A percentile compares a stretch with the other conserved stretches of the same genome.
phyloP scores from a whole-genome alignment of 2,113 vertebrate genomes.

The Erythrocercus mccallii region DNA sequence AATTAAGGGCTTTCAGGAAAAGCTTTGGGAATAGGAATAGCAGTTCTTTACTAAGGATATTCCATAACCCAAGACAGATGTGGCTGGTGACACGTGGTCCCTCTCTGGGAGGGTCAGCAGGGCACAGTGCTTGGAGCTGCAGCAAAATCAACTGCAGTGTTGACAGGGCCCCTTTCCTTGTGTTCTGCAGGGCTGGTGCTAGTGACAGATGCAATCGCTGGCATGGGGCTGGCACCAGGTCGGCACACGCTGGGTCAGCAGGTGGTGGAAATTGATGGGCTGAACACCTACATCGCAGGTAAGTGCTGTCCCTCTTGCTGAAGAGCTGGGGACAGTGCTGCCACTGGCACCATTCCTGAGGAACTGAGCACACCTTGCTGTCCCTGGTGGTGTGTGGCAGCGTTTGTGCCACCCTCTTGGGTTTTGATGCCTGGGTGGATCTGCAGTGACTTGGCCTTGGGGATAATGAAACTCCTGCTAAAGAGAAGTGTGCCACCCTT shows the following conservation, averaged over 20 bases:
- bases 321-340: background rate
- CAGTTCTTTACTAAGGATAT: no score
- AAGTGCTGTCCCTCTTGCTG: background rate
- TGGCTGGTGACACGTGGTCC: background rate
- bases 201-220: slow-evolving; percentile 91
- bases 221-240: slow-evolving; percentile 90
- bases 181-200: slow-evolving; percentile 83
- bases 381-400: background rate
- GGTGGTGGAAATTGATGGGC: slow-evolving; percentile 88
- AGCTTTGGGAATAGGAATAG: no score
- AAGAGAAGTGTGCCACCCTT: background rate
- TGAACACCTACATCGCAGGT: slow-evolving; percentile 91
- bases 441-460: background rate
- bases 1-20: no score
- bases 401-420: rapidly evolving
- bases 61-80: no score
- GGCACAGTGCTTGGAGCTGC: background rate
- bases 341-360: background rate
- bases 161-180: background rate
- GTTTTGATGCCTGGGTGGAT: background rate
- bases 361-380: background rate
- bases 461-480: background rate
- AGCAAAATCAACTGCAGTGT: background rate
- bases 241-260: slow-evolving; percentile 91
- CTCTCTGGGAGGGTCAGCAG: background rate